phyloP scores from a whole-genome alignment of 2,797 vertebrate genomes.

The Adelosebastes latens region DNA sequence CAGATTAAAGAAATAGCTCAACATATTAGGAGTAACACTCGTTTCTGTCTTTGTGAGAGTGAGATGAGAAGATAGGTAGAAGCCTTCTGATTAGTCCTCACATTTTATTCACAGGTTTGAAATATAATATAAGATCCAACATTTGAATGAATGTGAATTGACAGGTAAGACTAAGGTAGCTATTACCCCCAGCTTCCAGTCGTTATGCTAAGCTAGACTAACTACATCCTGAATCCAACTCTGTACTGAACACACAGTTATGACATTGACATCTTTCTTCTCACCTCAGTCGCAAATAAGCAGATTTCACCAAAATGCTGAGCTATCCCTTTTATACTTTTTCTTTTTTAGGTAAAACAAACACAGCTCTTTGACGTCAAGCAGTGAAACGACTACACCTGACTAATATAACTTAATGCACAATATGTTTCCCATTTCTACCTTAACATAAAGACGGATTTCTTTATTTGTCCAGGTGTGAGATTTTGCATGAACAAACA shows the following conservation, averaged over 20 bases:
- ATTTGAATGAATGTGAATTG: not conserved
- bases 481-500: not conserved
- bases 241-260: not conserved
- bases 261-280: not conserved
- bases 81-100: no score
- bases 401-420: not conserved
- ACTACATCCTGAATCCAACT: not conserved
- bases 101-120: no score
- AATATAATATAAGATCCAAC: not conserved
- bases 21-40: not conserved
- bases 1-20: not conserved
- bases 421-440: not conserved
- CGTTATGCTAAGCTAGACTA: not conserved
- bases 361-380: not conserved
- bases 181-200: not conserved
- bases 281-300: not conserved
- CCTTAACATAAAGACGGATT: not conserved
- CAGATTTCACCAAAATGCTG: not conserved
- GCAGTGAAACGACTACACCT: not conserved
- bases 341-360: no score
- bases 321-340: not conserved
- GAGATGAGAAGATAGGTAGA: not conserved
- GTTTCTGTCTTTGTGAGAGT: no score
- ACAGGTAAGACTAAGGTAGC: not conserved
- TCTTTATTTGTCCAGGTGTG: not conserved